These are phyloP conservation scores for Sternotherus odoratus DNA, from an alignment of 2,797 vertebrate species.

Conservation along the genomic window DNA sequence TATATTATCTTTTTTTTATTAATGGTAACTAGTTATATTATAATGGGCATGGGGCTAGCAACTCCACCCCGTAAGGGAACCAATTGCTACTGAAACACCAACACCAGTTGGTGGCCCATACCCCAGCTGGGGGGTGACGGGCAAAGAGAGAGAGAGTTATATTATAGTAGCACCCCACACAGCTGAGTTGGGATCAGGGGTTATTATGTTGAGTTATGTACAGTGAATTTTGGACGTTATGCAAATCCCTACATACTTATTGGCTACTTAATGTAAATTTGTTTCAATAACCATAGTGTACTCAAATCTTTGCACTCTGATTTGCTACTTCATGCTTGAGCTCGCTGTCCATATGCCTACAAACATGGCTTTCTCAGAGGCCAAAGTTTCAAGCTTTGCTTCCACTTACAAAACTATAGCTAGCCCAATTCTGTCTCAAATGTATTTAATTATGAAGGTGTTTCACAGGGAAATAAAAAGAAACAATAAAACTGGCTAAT, in stretches of 20 bases:
- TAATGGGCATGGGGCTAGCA: no score
- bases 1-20: neutral
- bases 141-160: no score
- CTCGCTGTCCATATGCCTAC: neutral
- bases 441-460: constrained; percentile 47
- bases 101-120: no score
- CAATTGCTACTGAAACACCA: no score
- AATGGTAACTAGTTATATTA: neutral
- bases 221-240: fast-evolving
- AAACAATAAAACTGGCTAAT: neutral
- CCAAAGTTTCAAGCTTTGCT: constrained; percentile 14
- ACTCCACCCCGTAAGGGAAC: no score
- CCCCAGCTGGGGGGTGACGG: no score
- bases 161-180: neutral
- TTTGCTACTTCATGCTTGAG: neutral
- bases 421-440: constrained; percentile 14
- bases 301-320: fast-evolving
- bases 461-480: constrained; percentile 38
- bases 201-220: neutral
- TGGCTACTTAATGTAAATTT: neutral
- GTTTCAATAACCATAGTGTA: neutral
- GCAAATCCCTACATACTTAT: neutral
- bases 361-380: neutral
- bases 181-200: neutral
- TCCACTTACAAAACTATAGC: neutral